Evolutionary conservation across 2,888 invertebrate genomes (phyloP).

Genomic region (Cybosia mesomella): DNA sequence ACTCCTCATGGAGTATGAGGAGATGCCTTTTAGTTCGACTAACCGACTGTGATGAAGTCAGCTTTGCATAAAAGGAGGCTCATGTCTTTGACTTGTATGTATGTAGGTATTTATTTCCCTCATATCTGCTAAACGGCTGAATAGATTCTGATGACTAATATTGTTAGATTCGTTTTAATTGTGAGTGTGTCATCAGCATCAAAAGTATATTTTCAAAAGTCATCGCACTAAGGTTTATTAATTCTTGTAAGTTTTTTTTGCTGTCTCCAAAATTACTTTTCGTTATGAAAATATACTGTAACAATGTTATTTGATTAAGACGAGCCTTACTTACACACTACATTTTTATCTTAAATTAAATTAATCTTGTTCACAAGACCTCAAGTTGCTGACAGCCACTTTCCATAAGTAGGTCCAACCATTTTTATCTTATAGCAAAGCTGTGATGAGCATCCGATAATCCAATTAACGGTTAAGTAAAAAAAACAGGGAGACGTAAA

Average conservation of each 20-base stretch:
- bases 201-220: too few species aligned
- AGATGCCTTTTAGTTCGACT: too few species aligned
- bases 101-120: too few species aligned
- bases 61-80: too few species aligned
- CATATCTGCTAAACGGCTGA: too few species aligned
- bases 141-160: too few species aligned
- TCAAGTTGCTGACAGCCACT: conserved; percentile 17
- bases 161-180: too few species aligned
- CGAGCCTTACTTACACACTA: background rate
- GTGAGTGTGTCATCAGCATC: too few species aligned
- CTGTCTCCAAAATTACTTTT: background rate
- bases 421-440: conserved; percentile 31
- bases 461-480: conserved; percentile 55
- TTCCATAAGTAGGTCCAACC: conserved; percentile 13
- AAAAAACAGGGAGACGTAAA: conserved; percentile 48
- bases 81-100: too few species aligned
- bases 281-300: background rate
- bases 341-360: conserved; percentile 8
- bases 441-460: conserved; percentile 52
- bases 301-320: background rate
- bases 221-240: background rate
- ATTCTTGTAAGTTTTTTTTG: background rate
- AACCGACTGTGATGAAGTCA: too few species aligned
- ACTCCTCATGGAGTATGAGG: too few species aligned
- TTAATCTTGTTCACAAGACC: conserved; percentile 16